A percentile compares a stretch with the other conserved stretches of the same genome.
Evolutionary conservation across 1,140 invertebrate genomes (phyloP).

Genomic region (Trinorchestia longiramus): DNA sequence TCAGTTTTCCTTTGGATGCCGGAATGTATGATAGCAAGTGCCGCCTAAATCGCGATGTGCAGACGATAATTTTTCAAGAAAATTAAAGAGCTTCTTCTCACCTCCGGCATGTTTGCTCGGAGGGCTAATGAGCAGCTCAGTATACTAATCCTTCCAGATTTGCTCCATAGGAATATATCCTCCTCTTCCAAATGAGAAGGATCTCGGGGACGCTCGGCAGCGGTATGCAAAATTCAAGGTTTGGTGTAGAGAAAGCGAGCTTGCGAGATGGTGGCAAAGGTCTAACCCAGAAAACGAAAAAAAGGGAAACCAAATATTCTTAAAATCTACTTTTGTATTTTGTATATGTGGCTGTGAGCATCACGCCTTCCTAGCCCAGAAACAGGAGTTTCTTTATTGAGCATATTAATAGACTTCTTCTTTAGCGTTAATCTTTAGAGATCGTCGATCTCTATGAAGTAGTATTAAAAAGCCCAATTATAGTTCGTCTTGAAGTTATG

Average conservation of each 20-base stretch:
- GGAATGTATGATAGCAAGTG: not conserved
- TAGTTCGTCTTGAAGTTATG: not conserved
- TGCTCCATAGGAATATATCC: slow-evolving; percentile 34
- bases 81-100: slow-evolving; percentile 23
- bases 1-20: not conserved
- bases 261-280: not conserved
- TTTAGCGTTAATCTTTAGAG: not conserved
- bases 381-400: not conserved
- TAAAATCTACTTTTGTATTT: not conserved
- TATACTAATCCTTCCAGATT: slow-evolving; percentile 27
- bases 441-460: not conserved
- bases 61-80: not conserved
- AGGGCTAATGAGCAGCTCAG: slow-evolving; percentile 33
- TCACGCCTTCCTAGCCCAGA: not conserved
- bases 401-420: not conserved
- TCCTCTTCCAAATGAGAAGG: slow-evolving; percentile 12
- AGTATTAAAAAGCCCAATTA: not conserved
- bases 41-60: not conserved
- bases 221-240: not conserved
- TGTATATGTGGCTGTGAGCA: not conserved
- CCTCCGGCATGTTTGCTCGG: slow-evolving; percentile 2
- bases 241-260: not conserved
- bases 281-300: not conserved
- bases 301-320: not conserved
- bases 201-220: not conserved